Base-by-base conservation (phyloP, 2,113 vertebrate genomes). In the Gallinago jamesoni region DNA sequence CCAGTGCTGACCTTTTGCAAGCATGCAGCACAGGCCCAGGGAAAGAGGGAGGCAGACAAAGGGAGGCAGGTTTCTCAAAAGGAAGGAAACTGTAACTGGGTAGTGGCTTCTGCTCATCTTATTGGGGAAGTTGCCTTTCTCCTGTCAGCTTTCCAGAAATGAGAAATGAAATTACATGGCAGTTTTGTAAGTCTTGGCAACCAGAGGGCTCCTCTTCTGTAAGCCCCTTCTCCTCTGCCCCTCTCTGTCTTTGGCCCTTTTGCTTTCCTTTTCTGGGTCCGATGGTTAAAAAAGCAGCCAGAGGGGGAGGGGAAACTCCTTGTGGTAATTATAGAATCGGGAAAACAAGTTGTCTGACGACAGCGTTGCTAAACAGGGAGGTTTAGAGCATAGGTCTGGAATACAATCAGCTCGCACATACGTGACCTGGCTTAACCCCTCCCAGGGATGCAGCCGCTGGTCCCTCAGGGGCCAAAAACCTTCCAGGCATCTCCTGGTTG, bases 281-380 rank as follows among this genome's bases (percentile, higher is more conserved):
- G 17, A 90, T 60, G 66, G 93, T 87, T 94, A 94, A 95, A 97
- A 97, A 85, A 9, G 3, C 0, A 1, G 48, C 82, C 1, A 6
- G 69, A 87, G 96, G 91, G 90, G 93, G 96, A 90, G 83, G 93
- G 85, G 84, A 88, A 92, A 84, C 88, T 89, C 87, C 68, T 94
- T 22, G 7, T 63, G 68, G 93, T 97, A 98, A 97, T 97, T 97
- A 97, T 97, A 96, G 96, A 97, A 95, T 96, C 20, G 52, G 80
- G 93, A 97, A 98, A 97, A 97, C 96, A 96, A 96, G 97, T 86
- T 87, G 89, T 95, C 89, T 96, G 97, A 98, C 77, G 94, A 97
- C 94, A 97, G 91, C 28, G 68, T 94, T 94, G 92, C 95, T 95
- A 98, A 97, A 98, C 93, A 84, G 89, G 85, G 96, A 95, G 66